These are phyloP conservation scores for Burhinus bistriatus DNA, from an alignment of 2,113 vertebrate genomes.

Conservation along the genomic window DNA sequence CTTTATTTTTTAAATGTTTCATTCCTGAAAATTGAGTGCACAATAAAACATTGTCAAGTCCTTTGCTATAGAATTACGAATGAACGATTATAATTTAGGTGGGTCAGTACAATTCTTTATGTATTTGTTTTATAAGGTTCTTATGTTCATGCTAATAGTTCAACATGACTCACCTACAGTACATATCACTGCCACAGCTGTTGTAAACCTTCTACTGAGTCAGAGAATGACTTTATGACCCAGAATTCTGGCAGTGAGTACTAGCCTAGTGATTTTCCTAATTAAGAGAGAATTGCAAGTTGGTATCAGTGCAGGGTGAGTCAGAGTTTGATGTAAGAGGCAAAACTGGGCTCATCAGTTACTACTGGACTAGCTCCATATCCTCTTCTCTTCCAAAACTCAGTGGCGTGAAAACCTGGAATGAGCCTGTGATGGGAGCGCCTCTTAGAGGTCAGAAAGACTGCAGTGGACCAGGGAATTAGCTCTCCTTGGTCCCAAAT, in stretches of 20 bases:
- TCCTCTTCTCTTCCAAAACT: background rate
- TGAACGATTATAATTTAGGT: background rate
- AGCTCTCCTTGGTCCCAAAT: background rate
- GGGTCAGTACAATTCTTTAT: background rate
- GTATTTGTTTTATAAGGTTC: conserved; percentile 25
- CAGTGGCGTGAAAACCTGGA: background rate
- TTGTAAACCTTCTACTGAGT: conserved; percentile 61
- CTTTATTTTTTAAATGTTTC: background rate
- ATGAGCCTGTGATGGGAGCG: background rate
- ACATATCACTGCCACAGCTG: conserved; percentile 45
- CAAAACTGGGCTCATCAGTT: conserved; percentile 5
- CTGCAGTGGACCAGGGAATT: background rate
- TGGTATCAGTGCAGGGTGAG: conserved; percentile 41
- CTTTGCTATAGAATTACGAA: background rate
- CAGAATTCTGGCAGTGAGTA: conserved; percentile 53
- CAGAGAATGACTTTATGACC: conserved; percentile 64
- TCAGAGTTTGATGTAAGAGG: conserved; percentile 40
- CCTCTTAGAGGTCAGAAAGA: background rate
- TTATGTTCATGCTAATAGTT: conserved; percentile 12
- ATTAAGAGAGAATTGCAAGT: conserved; percentile 31
- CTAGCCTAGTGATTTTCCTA: conserved; percentile 59
- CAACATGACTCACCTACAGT: conserved; percentile 59
- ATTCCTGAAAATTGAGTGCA: background rate
- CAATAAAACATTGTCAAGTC: background rate
- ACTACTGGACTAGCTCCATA: background rate